Base-by-base conservation (phyloP, 2,888 invertebrate species). In the Cristatella mucedo region DNA sequence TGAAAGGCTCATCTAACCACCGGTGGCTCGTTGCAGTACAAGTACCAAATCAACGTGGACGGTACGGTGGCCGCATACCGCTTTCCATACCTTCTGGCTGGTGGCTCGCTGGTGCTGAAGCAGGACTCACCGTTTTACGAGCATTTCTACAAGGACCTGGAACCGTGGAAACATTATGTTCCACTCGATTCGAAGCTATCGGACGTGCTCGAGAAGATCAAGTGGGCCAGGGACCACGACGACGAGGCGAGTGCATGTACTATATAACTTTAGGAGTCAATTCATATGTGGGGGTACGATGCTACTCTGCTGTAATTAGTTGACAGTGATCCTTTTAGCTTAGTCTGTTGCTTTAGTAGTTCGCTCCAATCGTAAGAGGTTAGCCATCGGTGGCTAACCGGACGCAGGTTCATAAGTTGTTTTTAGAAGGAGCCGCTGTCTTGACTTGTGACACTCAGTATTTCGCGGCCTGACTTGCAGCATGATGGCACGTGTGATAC, bases 61-160 rank as follows among this genome's bases (percentile, higher is more conserved):
- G 95, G 95, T 13, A 86, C 91, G 29, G 93, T 95, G 13, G 91
- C 93, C 16, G 85, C 93, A 0, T 95, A 93, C 65, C 74, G 93
- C 46, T 73, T 89, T 49, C 91, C 93, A 0, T 91, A 87, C 63
- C 71, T 95, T 16, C 66, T 95, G 46, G 82, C 76, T 32, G 89
- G 91, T 1, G 82, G 83, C 54, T 78, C 85, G 0, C 67, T 86
- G 44, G 77, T 91, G 11, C 71, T 95, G 11, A 95, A 95, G 68
- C 89, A 89, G 67, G 76, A 82, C 20, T 93, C 93, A 0, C 74
- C 76, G n/a, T 93, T 83, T 66, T 84, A 86, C 62, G 93, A 95
- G 71, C 82, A 84, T 69, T 95, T 89, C 67, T 95, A 95, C 59
- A 51, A 72, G 29, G 73, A 79, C 49, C 66, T 91, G 9, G 59